Percentiles rank a stretch among this genome's conserved stretches.
These are phyloP conservation scores for Peromyscus polionotus DNA, from an alignment of 2,113 vertebrate genomes.

Conservation along the genomic window DNA sequence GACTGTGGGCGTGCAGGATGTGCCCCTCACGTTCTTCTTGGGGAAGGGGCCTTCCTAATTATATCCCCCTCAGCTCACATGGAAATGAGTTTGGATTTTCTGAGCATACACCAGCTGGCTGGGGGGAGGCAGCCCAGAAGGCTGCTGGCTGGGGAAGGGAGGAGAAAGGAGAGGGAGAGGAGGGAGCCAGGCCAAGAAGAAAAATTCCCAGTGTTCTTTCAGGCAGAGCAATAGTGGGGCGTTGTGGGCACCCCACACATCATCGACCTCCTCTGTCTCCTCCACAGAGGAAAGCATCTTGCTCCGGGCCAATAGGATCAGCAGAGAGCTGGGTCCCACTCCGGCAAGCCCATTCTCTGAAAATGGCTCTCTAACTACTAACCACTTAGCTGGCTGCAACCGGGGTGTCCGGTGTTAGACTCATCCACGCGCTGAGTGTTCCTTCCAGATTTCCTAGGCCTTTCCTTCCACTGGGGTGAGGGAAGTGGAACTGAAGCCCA, in stretches of 20 bases:
- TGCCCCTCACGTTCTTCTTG: constrained; percentile 46
- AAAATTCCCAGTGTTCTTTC: constrained; percentile 71
- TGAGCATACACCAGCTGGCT: constrained; percentile 83
- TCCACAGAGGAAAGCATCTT: not conserved
- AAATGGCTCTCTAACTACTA: not conserved
- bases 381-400: not conserved
- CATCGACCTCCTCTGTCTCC: not conserved
- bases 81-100: constrained; percentile 84
- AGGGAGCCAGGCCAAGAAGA: constrained; percentile 78
- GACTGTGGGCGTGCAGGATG: not conserved
- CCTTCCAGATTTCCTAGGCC: not conserved
- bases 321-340: not conserved
- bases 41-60: constrained; percentile 79
- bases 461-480: not conserved
- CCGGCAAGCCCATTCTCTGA: not conserved
- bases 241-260: constrained; percentile 20
- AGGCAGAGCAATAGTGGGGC: constrained; percentile 60
- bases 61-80: constrained; percentile 80
- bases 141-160: constrained; percentile 79
- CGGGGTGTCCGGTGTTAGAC: not conserved
- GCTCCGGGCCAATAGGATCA: not conserved
- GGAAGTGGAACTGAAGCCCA: constrained; percentile 14
- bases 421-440: not conserved
- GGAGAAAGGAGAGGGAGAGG: constrained; percentile 70
- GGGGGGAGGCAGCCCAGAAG: constrained; percentile 83